These are phyloP conservation scores for Pteronura brasiliensis DNA, from an alignment of 2,113 vertebrate genomes.

Conservation along the genomic window DNA sequence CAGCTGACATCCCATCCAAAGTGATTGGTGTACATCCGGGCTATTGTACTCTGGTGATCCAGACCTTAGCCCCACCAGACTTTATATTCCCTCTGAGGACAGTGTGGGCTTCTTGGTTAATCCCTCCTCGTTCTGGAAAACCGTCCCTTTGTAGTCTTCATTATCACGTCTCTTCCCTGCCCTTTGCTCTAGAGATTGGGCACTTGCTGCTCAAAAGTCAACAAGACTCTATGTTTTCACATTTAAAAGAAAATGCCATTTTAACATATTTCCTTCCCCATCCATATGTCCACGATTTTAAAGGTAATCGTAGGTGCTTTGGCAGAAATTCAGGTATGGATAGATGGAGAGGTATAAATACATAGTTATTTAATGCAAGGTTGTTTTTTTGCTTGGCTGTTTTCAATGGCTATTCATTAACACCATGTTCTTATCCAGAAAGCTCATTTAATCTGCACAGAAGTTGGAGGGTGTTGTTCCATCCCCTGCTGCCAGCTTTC, in stretches of 20 bases:
- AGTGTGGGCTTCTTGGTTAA: not conserved
- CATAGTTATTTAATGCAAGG: not conserved
- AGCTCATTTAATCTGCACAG: slow-evolving; percentile 74
- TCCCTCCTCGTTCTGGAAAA: not conserved
- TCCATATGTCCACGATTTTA: slow-evolving; percentile 19
- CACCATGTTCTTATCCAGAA: slow-evolving; percentile 65
- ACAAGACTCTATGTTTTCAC: not conserved
- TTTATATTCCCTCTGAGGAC: not conserved
- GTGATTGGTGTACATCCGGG: not conserved
- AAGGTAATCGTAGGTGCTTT: slow-evolving; percentile 10
- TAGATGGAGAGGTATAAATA: not conserved
- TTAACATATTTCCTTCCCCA: not conserved
- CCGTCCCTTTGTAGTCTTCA: not conserved
- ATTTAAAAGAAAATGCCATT: not conserved
- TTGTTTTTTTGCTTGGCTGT: slow-evolving; percentile 57
- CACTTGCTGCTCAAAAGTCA: not conserved
- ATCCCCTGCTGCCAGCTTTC: slow-evolving; percentile 64
- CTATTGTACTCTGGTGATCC: not conserved
- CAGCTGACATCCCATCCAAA: not conserved
- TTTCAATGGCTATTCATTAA: slow-evolving; percentile 72
- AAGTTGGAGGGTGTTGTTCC: slow-evolving; percentile 64
- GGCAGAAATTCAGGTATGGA: slow-evolving; percentile 16
- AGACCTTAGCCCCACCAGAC: not conserved
- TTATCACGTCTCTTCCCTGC: not conserved
- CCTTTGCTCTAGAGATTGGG: not conserved